A percentile compares a stretch with the other conserved stretches of the same genome.
These are phyloP conservation scores for Coleophora deauratella DNA, from an alignment of 2,888 invertebrate genomes.

Conservation along the genomic window DNA sequence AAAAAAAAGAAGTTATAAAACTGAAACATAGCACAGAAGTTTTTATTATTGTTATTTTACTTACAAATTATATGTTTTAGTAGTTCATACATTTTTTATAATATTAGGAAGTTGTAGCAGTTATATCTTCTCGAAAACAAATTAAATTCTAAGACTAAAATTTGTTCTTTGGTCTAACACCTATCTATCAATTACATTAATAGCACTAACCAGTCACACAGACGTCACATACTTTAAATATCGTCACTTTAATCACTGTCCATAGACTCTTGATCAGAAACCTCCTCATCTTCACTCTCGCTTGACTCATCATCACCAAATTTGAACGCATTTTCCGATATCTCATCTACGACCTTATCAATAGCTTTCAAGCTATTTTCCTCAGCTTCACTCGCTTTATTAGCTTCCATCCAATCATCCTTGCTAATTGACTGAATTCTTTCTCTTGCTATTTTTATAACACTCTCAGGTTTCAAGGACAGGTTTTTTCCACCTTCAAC, in stretches of 20 bases:
- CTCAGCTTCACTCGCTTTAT: constrained; percentile 22
- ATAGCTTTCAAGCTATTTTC: constrained; percentile 26
- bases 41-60: too few species aligned
- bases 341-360: constrained; percentile 27
- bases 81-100: too few species aligned
- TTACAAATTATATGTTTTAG: too few species aligned
- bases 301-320: constrained; percentile 20
- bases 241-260: constrained; percentile 20
- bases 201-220: too few species aligned
- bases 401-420: constrained; percentile 24
- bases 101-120: too few species aligned
- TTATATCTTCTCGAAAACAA: too few species aligned
- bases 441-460: constrained; percentile 26
- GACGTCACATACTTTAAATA: too few species aligned
- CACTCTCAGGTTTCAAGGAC: constrained; percentile 20
- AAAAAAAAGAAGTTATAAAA: too few species aligned
- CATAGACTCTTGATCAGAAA: constrained; percentile 25
- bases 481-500: constrained; percentile 23
- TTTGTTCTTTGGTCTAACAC: too few species aligned
- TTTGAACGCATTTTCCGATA: constrained; percentile 24
- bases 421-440: constrained; percentile 19
- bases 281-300: constrained; percentile 24
- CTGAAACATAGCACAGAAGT: too few species aligned
- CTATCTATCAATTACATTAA: too few species aligned
- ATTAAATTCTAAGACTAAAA: too few species aligned